These are phyloP conservation scores for Rallus limicola DNA, from an alignment of 2,113 vertebrate genomes.

Conservation along the genomic window DNA sequence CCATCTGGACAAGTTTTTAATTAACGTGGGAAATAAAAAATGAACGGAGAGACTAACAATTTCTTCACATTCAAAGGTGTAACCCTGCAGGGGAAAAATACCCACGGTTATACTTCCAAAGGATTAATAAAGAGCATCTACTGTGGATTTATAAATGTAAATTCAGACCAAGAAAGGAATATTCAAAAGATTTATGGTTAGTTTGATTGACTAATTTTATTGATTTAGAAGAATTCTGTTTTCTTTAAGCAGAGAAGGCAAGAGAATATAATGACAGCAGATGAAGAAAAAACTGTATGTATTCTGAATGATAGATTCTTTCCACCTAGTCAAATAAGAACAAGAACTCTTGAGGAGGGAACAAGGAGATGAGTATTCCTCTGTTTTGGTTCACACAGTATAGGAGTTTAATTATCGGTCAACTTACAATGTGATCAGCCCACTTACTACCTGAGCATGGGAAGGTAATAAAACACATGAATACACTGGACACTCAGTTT, in stretches of 20 bases:
- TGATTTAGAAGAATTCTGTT: not conserved
- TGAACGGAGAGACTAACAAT: not conserved
- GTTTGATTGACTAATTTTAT: not conserved
- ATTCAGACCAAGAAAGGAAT: not conserved
- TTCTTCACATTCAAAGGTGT: constrained; percentile 15
- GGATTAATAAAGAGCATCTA: not conserved
- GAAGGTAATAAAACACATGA: not conserved
- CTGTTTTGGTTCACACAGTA: not conserved
- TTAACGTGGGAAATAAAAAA: constrained; percentile 43
- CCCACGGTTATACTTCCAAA: not conserved
- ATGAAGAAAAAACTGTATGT: not conserved
- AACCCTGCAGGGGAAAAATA: not conserved
- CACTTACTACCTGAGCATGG: not conserved
- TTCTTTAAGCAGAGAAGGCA: not conserved
- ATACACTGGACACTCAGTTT: not conserved
- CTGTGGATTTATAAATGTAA: not conserved
- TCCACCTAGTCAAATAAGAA: not conserved
- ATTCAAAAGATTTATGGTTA: not conserved
- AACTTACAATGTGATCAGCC: not conserved
- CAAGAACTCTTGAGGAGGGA: not conserved
- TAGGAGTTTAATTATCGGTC: not conserved
- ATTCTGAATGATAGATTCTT: not conserved
- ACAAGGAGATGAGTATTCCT: not conserved
- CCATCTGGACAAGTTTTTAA: constrained; percentile 65
- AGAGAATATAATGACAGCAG: not conserved